Base-by-base conservation (phyloP, 2,797 vertebrate genomes). In the Rhinogobio ventralis region DNA sequence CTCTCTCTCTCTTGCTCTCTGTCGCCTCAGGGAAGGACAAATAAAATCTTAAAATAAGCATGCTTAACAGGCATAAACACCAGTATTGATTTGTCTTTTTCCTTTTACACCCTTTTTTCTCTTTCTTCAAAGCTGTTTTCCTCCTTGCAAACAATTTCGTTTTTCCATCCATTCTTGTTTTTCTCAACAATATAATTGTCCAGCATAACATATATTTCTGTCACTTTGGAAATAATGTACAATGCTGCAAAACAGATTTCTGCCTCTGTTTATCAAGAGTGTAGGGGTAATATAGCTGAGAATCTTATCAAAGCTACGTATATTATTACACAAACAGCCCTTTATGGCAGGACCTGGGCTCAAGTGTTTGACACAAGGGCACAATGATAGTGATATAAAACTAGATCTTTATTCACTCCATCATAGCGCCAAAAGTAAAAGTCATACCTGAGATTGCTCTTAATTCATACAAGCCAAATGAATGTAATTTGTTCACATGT, bases 71-170 rank as follows among this genome's bases (percentile, higher is more conserved):
- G 64, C 81, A 89, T 80, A 86, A 89, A 88, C 77, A 86, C 66
- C 23, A 66, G 60, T 68, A 62, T 85, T 82, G 84, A 92, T 92
- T 84, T 81, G 46, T 45, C 68, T 42, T 46, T 69, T 81, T 39
- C 20, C 42, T 28, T 85, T 53, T 39, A 79, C 19, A 1, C 28
- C 28, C 28, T 17, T 25, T 20, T 62, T 46, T 71, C 39, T 49
- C 11, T 74, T 64, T 82, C 69, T 36, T 72, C 39, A 73, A 73
- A 72, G 69, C 39, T 13, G 23, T 39, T 36, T 67, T 42, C 23
- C 39, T 73, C 64, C 28, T 46, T 42, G 17, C 5, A 81, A 60
- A 60, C 25, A 46, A 60, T 45, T 57, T 60, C 9, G 13, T 62
- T 7, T 60, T 45, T 36, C 7, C 33, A 6, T 19, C 30, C 23